Evolutionary conservation across 2,888 invertebrate genomes (phyloP).

Genomic region (Elysia crispata): DNA sequence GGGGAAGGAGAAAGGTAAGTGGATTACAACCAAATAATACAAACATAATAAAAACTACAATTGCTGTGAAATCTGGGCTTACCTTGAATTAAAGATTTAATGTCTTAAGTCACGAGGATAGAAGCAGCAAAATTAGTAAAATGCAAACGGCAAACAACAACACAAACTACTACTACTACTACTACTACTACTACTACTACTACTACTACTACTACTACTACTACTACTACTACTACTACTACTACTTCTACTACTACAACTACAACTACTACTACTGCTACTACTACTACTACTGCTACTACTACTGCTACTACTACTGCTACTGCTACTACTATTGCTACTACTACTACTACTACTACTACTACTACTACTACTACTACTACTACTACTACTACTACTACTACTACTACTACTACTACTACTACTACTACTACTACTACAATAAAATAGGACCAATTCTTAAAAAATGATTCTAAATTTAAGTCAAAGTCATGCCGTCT

Average conservation of each 20-base stretch:
- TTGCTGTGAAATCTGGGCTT: no score
- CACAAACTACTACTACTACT: no score
- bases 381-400: slow-evolving; percentile 42
- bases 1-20: no score
- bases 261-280: slow-evolving; percentile 19
- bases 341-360: slow-evolving; percentile 39
- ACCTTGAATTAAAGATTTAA: not conserved
- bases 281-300: slow-evolving; percentile 17
- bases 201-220: not conserved
- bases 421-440: slow-evolving; percentile 26
- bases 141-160: not conserved
- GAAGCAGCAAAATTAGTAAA: not conserved
- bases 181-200: no score
- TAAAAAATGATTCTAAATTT: no score
- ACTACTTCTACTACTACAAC: no score
- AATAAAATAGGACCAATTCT: no score
- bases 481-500: not conserved
- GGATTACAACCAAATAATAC: no score
- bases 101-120: not conserved
- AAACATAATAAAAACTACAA: no score
- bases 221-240: not conserved
- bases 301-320: slow-evolving; percentile 33
- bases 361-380: slow-evolving; percentile 41
- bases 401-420: slow-evolving; percentile 41
- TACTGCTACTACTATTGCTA: no score